Conservation (phyloP, 2,113 vertebrate genomes). For the Hipposideros armiger region DNA sequence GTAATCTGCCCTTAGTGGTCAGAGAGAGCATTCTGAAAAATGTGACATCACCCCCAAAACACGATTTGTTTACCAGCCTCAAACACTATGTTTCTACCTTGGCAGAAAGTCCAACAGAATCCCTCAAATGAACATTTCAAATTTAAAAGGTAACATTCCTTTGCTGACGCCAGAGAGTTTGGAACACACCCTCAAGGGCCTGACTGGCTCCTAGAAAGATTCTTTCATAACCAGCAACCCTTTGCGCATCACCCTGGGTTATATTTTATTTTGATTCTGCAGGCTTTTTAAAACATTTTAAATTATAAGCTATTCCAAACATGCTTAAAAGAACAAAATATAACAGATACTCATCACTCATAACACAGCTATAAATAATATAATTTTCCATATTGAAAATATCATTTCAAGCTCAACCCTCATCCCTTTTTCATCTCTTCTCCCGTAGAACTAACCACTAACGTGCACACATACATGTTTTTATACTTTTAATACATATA, state of each 20-base stretch:
- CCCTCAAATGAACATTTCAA: slow-evolving; percentile 54
- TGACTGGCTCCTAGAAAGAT: slow-evolving; percentile 30
- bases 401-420: not conserved
- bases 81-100: slow-evolving; percentile 5
- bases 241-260: not conserved
- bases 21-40: not conserved
- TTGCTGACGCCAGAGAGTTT: not conserved
- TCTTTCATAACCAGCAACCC: not conserved
- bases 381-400: slow-evolving; percentile 4
- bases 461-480: not conserved
- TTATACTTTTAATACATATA: not conserved
- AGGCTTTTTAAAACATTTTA: not conserved
- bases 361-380: not conserved
- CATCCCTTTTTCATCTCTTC: not conserved
- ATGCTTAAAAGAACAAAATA: slow-evolving; percentile 45
- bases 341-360: not conserved
- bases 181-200: not conserved
- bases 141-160: slow-evolving; percentile 63
- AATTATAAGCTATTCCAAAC: not conserved
- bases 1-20: not conserved
- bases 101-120: slow-evolving; percentile 56
- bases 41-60: not conserved
- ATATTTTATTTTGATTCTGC: not conserved
- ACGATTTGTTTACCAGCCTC: not conserved
- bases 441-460: not conserved